Evolutionary conservation across 2,797 vertebrate species (phyloP), one percentile per base, ranked within the genome.

Genomic region (Xenentodon cancila): DNA sequence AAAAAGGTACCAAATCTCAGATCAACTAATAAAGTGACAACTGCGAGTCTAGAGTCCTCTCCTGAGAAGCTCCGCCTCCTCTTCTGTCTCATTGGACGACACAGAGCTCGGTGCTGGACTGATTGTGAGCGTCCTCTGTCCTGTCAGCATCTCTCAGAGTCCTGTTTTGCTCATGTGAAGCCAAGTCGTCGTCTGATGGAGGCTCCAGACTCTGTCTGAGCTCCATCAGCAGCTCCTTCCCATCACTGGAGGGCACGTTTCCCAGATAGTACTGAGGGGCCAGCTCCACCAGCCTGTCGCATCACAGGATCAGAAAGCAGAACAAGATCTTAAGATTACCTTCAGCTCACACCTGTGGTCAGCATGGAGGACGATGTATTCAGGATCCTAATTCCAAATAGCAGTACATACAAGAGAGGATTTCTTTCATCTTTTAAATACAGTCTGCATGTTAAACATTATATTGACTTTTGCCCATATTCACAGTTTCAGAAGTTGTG

Each of bases 181-280:
- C 47, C 2, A 42, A 56, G 1, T 73, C 81, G 32, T 75, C 48
- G 13, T 64, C 77, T 0, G 80, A 49, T 0, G 65, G 63, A 0
- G 85, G 76, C 32, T 71, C 70, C 69, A 93, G 67, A 66, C 86
- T 92, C 86, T 92, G 93, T 64, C 94, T 93, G 67, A 98, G 91
- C 82, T 95, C 93, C 92, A 94, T 93, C 61, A 99, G 91, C 69
- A 96, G 88, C 79, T 97, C 96, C 9, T 94, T 94, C 27, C 95
- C 96, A n/a, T 99, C 97, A 0, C 97, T 96, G 1, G 94, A 73
- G 0, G 97, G 97, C 64, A 99, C 88, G 82, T 99, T 99, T 64
- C 95, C 97, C 70, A 99, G 90, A 89, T 94, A 99, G 86, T 98
- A 99, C 76, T 94, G 95, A 4, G 97, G 97, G 0, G 95, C 93